A percentile compares a stretch with the other conserved stretches of the same genome.
phyloP scores from a whole-genome alignment of 2,797 vertebrate genomes.

The Taenioides sp. region DNA sequence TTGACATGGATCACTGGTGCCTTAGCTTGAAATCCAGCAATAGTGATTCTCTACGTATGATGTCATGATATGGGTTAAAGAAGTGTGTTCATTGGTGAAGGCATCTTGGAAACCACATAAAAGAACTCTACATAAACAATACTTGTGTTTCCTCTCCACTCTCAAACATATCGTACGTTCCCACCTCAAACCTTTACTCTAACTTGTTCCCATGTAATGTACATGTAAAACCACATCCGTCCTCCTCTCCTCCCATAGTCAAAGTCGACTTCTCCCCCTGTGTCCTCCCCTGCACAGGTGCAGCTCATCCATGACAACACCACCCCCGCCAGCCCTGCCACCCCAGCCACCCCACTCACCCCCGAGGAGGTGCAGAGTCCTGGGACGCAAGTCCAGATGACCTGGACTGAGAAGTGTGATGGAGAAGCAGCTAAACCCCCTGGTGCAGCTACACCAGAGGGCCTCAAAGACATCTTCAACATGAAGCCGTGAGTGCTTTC shows the following conservation, averaged over 20 bases:
- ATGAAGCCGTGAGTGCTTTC: slow-evolving; percentile 93
- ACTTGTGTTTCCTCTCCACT: slow-evolving; percentile 44
- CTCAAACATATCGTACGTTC: slow-evolving; percentile 64
- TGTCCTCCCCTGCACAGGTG: slow-evolving; percentile 82
- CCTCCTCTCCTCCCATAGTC: slow-evolving; percentile 72
- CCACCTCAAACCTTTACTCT: slow-evolving; percentile 51
- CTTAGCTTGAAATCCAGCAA: too few species aligned
- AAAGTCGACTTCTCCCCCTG: slow-evolving; percentile 77
- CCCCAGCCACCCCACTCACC: slow-evolving; percentile 85
- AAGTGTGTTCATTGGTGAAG: neutral
- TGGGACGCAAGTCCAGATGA: slow-evolving; percentile 93
- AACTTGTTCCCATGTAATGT: slow-evolving; percentile 44
- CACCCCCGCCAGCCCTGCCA: slow-evolving; percentile 85
- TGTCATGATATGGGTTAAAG: neutral
- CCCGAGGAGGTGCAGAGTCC: slow-evolving; percentile 83
- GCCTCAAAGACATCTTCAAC: slow-evolving; percentile 98
- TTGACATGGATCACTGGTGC: neutral
- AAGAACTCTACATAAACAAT: slow-evolving; percentile 5
- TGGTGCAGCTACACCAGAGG: slow-evolving; percentile 86
- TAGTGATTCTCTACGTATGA: neutral
- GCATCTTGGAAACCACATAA: neutral
- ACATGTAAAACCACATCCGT: slow-evolving; percentile 56
- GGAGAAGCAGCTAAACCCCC: slow-evolving; percentile 89
- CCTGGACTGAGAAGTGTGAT: slow-evolving; percentile 94
- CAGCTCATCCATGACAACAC: slow-evolving; percentile 96